Base-by-base conservation (phyloP, 2,797 vertebrate genomes). In the Serranus cabrilla region DNA sequence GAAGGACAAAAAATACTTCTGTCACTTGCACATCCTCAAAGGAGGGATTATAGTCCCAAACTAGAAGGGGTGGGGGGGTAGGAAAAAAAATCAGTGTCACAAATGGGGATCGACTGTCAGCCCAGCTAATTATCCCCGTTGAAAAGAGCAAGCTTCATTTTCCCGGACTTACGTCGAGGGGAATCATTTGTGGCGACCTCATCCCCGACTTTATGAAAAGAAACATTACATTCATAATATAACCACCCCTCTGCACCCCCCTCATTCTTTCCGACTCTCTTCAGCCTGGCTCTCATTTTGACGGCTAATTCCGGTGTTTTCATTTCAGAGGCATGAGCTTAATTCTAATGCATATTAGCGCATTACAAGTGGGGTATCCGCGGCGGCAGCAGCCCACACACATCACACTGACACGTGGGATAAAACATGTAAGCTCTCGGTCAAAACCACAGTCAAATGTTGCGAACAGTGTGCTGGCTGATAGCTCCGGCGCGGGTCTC, bases 91-190 rank as follows among this genome's bases (percentile, higher is more conserved):
- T 71, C 52, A 3, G 74, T 80, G 80, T 85, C 87, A 84, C 82
- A 85, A 90, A 89, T 82, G 77, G 91, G 92, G 91, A 93, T 92
- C 76, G 84, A 89, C 94, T 94, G 94, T 94, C 94, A 95, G 89
- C 87, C 85, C 39, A 76, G 83, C 90, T 95, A 95, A 95, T 95
- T 95, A 95, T 93, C 88, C 84, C 76, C 55, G 83, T 77, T 93
- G 92, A 93, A 94, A 94, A 93, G 88, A 89, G 87, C 89, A 80
- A 91, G 88, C 86, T 92, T 92, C 92, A 91, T 91, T 91, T n/a
- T 92, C 87, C 77, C 56, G 20, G 87, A 87, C 86, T 89, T 90
- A 90, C 71, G 90, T 95, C 84, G 80, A 81, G 89, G 81, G 91
- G 91, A 93, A 91, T 92, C 91, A 91, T 95, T 93, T 91, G 90